Conservation (phyloP, 1,140 invertebrate species). For the Wasmannia auropunctata region DNA sequence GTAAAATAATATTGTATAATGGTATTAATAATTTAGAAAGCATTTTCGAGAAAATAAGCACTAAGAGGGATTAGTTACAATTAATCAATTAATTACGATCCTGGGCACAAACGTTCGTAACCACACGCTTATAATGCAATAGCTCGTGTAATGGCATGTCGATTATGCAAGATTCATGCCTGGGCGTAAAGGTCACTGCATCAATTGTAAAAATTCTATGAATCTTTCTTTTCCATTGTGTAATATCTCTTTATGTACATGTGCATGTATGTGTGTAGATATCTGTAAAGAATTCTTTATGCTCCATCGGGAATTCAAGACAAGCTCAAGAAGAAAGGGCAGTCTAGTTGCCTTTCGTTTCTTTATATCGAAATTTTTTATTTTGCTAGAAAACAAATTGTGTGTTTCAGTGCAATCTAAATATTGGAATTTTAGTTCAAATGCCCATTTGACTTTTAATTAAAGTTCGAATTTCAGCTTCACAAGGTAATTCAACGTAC, state of each 20-base stretch:
- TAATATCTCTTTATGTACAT: background rate
- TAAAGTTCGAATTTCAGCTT: background rate
- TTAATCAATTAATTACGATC: background rate
- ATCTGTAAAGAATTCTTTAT: background rate
- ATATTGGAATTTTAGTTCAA: constrained; percentile 10
- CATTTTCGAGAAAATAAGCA: background rate
- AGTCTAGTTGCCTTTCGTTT: background rate
- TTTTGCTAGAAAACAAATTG: background rate
- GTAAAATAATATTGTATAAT: background rate
- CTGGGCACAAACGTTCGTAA: background rate
- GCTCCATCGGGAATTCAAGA: constrained; percentile 3
- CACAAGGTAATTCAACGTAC: background rate
- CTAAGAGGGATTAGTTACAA: background rate
- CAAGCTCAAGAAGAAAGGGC: background rate
- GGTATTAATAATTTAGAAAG: background rate
- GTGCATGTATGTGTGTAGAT: no score
- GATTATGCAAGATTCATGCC: background rate
- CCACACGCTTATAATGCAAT: background rate
- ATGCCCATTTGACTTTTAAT: background rate
- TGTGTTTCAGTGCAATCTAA: background rate
- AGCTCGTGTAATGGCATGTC: background rate
- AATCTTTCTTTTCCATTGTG: no score
- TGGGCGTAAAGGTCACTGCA: background rate
- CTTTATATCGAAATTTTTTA: background rate
- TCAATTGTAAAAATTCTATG: background rate